Evolutionary conservation across 2,113 vertebrate genomes (phyloP), one percentile per base, ranked within the genome.

Genomic region (Leptobrachium leishanense): DNA sequence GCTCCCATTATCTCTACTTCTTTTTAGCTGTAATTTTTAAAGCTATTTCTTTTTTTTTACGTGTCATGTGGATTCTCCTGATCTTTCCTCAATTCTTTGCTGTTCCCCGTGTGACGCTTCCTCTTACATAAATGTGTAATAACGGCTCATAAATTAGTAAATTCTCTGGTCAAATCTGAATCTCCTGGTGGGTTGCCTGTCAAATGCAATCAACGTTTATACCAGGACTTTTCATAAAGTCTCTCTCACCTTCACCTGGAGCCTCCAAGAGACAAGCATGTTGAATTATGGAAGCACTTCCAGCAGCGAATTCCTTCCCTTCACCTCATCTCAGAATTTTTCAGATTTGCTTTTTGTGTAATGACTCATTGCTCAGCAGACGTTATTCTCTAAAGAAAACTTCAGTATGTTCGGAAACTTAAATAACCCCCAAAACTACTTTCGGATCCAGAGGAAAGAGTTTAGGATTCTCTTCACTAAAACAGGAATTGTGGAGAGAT

Each of bases 171-270:
- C 15, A 86, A 81, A 83, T 62, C 81, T 84, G 81, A 79, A 46
- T 85, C 75, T 85, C 68, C 85, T 86, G 85, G 85, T 84, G 83
- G 85, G 77, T 73, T 85, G 77, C 74, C 82, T 87, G 86, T 87
- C 87, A 85, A 57, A 63, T 84, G 85, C 79, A 85, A 85, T 89
- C 79, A 86, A 70, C 1, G 0, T 86, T 85, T 83, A 79, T 0
- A 0, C 69, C 3, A 44, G 69, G 75, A 72, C 82, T 66, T 67
- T 46, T 50, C 70, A 9, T n/a, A 3, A 39, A 59, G 15, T 8
- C 8, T 15, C 11, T 2, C 68, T 67, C 63, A 66, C 70, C 77
- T 79, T 41, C 70, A 79, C 77, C 70, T 79, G 77, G 46, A 8
- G 64, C 20, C 20, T 64, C 63, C 70, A 2, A 12, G 46, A 73